phyloP scores from a whole-genome alignment of 2,888 invertebrate genomes.

The Thymelicus sylvestris region DNA sequence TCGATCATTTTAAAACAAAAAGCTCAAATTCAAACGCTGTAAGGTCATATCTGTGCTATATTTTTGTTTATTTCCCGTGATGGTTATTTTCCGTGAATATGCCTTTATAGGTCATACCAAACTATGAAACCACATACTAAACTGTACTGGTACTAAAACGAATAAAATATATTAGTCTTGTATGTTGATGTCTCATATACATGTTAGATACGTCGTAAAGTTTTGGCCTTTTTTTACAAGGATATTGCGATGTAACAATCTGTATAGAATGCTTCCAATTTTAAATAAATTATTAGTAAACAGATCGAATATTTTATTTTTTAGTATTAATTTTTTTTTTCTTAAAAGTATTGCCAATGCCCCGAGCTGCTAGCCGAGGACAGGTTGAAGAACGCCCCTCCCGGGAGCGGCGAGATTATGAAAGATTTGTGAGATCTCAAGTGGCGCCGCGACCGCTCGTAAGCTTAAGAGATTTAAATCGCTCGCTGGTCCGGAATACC shows the following conservation, averaged over 20 bases:
- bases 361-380: conserved; percentile 41
- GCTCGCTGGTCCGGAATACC: conserved; percentile 79
- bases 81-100: conserved; percentile 14
- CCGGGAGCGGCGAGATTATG: conserved; percentile 79
- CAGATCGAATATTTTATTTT: background rate
- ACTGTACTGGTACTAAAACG: too few relatives aligned
- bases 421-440: conserved; percentile 83
- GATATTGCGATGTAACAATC: too few relatives aligned
- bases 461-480: conserved; percentile 84
- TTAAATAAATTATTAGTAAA: too few relatives aligned
- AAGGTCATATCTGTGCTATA: conserved; percentile 22
- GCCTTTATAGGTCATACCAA: background rate
- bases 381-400: conserved; percentile 80
- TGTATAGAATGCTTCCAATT: too few relatives aligned
- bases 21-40: conserved; percentile 38
- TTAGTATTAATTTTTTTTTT: conserved; percentile 24
- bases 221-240: too few relatives aligned
- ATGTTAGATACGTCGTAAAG: too few relatives aligned
- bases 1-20: conserved; percentile 45
- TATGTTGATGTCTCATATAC: too few relatives aligned
- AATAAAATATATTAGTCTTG: too few relatives aligned
- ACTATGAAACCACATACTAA: background rate
- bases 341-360: conserved; percentile 31
- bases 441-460: conserved; percentile 75
- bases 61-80: conserved; percentile 12